Evolutionary conservation across 2,113 vertebrate genomes (phyloP), one percentile per base, ranked within the genome.

Genomic region (Lontra canadensis): DNA sequence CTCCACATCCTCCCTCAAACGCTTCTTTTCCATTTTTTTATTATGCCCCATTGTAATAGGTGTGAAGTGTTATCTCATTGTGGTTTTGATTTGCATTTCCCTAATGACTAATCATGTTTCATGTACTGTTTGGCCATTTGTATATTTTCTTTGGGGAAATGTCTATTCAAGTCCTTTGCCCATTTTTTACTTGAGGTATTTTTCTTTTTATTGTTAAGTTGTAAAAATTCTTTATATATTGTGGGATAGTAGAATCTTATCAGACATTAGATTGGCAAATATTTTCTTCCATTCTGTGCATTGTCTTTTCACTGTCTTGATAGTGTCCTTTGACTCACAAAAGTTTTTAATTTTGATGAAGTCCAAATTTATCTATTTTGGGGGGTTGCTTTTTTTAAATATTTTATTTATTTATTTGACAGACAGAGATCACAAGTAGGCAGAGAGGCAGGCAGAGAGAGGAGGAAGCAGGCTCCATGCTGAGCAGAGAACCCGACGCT

Each of bases 171-270:
- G 65, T 65, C 61, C 36, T 95, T 69, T 36, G 21, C 31, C 39
- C 39, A 86, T 29, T 88, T 76, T 89, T 88, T 57, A 57, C 80
- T 92, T 83, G 57, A 71, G 20, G 20, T 57, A 34, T 63, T 83
- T 69, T 65, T 71, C 49, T 69, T 96, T 90, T 52, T 52, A 71
- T 73, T 79, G 61, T 71, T 61, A 42, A 90, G 25, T 71, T 84
- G 52, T 90, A 90, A 89, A 42, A 80, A 57, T 80, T 96, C 47
- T 95, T 95, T 93, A 52, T 61, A 93, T 39, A 52, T 57, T 89
- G 59, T 55, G 31, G 21, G 23, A 82, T 63, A 49, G 39, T 39
- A 89, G 52, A 82, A 82, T n/a, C 85, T 94, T 95, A 65, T 83
- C 49, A 92, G 23, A 47, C n/a, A 36, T 39, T 67, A 59, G 23